These are phyloP conservation scores for Lycaena phlaeas DNA, from an alignment of 2,888 invertebrate genomes.

Conservation along the genomic window DNA sequence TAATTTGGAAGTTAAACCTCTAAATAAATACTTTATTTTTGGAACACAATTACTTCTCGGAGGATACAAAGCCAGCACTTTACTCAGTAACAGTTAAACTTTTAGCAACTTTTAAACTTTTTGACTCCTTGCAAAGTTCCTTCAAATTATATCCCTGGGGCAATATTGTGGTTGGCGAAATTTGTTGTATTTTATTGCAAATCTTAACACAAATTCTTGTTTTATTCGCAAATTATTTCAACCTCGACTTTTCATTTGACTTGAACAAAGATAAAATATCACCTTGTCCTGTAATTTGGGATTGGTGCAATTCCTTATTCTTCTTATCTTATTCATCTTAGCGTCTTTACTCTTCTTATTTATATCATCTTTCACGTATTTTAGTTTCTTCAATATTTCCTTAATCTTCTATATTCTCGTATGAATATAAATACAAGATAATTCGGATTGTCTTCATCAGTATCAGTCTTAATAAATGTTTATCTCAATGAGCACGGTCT, in stretches of 20 bases:
- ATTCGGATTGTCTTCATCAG: too few relatives aligned
- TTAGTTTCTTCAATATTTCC: too few relatives aligned
- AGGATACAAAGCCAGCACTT: conserved; percentile 3
- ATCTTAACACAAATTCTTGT: not conserved
- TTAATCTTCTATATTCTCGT: too few relatives aligned
- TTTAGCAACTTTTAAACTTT: conserved; percentile 6
- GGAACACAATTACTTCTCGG: not conserved
- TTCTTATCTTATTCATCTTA: too few relatives aligned
- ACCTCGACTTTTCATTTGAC: not conserved
- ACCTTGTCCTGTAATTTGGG: too few relatives aligned
- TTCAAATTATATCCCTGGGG: not conserved
- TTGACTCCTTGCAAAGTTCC: conserved; percentile 3
- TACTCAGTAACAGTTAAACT: conserved; percentile 7
- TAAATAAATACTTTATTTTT: conserved; percentile 7
- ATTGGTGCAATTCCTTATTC: too few relatives aligned
- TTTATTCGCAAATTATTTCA: not conserved
- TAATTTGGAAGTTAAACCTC: not conserved
- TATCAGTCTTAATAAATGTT: too few relatives aligned
- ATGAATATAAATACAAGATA: too few relatives aligned
- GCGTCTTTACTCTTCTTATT: too few relatives aligned
- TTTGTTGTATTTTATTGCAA: not conserved
- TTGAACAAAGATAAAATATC: too few relatives aligned
- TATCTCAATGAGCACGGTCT: too few relatives aligned
- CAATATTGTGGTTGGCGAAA: not conserved
- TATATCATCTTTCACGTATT: too few relatives aligned